Conservation (phyloP, 2,888 invertebrate species). For the Heliconius aoede region DNA sequence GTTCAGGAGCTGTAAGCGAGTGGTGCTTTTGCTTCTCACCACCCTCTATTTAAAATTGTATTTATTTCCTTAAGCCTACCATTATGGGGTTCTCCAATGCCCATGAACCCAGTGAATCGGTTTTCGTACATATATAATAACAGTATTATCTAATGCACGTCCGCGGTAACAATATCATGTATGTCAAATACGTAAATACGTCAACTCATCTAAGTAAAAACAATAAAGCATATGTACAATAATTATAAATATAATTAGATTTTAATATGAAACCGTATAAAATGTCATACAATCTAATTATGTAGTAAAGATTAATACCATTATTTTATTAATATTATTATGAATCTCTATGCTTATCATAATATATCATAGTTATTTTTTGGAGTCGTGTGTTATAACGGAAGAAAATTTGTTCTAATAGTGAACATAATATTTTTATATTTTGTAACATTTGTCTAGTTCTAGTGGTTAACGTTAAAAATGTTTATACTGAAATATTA, state of each 20-base stretch:
- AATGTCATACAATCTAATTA: neutral
- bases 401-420: too few relatives aligned
- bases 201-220: neutral
- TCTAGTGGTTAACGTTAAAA: too few relatives aligned
- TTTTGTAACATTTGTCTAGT: too few relatives aligned
- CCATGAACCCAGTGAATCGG: neutral
- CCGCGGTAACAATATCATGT: neutral
- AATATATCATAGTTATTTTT: too few relatives aligned
- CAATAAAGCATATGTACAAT: neutral
- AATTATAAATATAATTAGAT: neutral
- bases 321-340: neutral
- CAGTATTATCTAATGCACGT: constrained; percentile 4
- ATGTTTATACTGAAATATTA: too few relatives aligned
- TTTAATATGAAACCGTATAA: neutral
- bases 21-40: neutral
- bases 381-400: too few relatives aligned
- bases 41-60: constrained; percentile 5
- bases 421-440: too few relatives aligned
- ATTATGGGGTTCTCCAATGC: neutral
- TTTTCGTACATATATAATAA: neutral
- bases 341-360: too few relatives aligned
- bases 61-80: neutral
- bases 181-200: too few relatives aligned
- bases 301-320: neutral
- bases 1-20: neutral